These are phyloP conservation scores for Corythaixoides concolor DNA, from an alignment of 2,113 vertebrate genomes.

Conservation along the genomic window DNA sequence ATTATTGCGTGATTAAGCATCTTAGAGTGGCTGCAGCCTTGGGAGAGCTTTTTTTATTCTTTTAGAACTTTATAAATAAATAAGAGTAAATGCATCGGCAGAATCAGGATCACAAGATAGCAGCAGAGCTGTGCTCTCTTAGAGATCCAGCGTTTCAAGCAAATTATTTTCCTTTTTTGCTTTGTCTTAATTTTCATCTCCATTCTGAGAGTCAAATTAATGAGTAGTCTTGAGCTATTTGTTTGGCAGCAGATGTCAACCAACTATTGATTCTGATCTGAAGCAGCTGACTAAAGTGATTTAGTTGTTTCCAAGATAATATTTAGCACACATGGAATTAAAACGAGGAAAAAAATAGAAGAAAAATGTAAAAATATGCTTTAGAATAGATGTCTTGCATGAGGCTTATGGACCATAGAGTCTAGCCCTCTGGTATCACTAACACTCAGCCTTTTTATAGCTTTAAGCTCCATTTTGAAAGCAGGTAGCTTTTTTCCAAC, in stretches of 20 bases:
- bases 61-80: neutral
- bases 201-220: constrained; percentile 35
- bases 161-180: constrained; percentile 29
- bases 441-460: neutral
- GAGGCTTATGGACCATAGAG: neutral
- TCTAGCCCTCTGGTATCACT: neutral
- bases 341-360: neutral
- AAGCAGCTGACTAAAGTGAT: constrained; percentile 41
- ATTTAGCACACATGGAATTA: constrained; percentile 1
- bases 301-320: constrained; percentile 23
- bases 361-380: neutral
- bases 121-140: neutral
- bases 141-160: neutral
- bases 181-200: constrained; percentile 38
- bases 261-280: constrained; percentile 44
- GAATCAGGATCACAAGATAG: neutral
- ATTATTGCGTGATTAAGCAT: neutral
- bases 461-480: neutral
- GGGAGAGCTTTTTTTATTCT: neutral
- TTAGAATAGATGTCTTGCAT: neutral
- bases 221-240: constrained; percentile 39
- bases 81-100: neutral
- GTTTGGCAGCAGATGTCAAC: constrained; percentile 54
- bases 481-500: neutral
- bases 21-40: neutral